These are phyloP conservation scores for Apostichopus parvimensis DNA, from an alignment of 35 echinoderm and acorn worm species.

Conservation along the genomic window DNA sequence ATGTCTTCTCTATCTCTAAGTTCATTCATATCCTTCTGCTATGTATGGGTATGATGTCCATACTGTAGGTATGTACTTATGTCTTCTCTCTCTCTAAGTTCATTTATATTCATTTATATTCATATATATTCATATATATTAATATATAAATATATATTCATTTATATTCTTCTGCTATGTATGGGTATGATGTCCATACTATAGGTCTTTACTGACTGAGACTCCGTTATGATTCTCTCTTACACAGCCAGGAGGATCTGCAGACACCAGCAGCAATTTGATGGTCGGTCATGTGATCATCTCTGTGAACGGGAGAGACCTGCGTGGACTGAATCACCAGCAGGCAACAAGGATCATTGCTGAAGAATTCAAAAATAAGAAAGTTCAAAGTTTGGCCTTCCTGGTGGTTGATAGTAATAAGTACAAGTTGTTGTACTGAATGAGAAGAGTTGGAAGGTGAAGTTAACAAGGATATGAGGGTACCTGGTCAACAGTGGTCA, in stretches of 20 bases:
- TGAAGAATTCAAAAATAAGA: conserved; percentile 67
- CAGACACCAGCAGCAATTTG: conserved; percentile 79
- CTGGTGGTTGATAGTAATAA: conserved; percentile 35
- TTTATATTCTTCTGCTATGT: background rate
- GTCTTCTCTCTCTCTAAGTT: too few relatives aligned
- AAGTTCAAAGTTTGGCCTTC: background rate
- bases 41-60: background rate
- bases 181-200: background rate
- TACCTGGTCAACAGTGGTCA: too few relatives aligned
- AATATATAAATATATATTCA: too few relatives aligned
- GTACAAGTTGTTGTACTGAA: conserved; percentile 28
- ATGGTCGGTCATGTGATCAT: conserved; percentile 90
- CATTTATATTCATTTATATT: background rate
- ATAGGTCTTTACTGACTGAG: background rate
- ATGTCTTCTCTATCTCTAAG: too few relatives aligned
- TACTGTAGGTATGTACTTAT: background rate
- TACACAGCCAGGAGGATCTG: conserved; percentile 82
- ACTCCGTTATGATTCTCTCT: background rate
- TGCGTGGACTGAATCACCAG: conserved; percentile 72
- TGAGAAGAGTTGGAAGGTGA: background rate
- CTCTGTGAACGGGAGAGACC: conserved; percentile 73
- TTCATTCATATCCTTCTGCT: background rate
- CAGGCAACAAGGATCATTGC: conserved; percentile 87
- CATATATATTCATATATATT: too few relatives aligned
- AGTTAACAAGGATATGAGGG: too few relatives aligned